Conservation (phyloP, 1,140 invertebrate genomes). For the Bombyx mandarina region DNA sequence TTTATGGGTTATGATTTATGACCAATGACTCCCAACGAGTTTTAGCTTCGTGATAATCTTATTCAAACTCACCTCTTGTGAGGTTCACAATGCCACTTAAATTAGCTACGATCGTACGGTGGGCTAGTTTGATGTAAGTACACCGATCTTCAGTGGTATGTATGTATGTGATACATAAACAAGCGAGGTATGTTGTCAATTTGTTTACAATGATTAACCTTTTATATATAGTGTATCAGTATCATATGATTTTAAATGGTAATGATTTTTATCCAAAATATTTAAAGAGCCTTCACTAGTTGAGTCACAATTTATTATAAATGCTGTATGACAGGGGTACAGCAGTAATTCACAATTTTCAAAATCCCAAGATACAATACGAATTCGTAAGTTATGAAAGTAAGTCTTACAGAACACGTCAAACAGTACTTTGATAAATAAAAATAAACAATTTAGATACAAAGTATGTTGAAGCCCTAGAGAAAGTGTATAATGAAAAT, state of each 20-base stretch:
- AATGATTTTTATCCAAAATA: not conserved
- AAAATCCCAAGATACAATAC: no score
- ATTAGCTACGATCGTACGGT: slow-evolving; percentile 60
- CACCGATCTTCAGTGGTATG: slow-evolving; percentile 5
- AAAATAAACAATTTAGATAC: no score
- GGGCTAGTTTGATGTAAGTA: slow-evolving; percentile 29
- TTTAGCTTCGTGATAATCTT: slow-evolving; percentile 63
- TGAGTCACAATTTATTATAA: no score
- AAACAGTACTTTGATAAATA: no score
- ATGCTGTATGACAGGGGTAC: no score
- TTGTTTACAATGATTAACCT: slow-evolving; percentile 23
- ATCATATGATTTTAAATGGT: slow-evolving; percentile 6
- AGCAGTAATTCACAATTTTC: no score
- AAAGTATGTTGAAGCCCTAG: no score
- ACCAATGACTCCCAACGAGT: slow-evolving; percentile 66
- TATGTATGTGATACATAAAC: slow-evolving; percentile 7
- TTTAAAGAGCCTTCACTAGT: no score
- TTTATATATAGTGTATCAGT: slow-evolving; percentile 3
- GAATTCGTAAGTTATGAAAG: no score
- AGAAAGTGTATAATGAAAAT: no score
- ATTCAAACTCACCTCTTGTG: slow-evolving; percentile 57
- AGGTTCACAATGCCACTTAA: slow-evolving; percentile 68
- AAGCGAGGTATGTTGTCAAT: slow-evolving; percentile 37
- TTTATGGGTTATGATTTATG: slow-evolving; percentile 70
- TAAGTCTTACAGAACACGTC: no score